Percentiles rank a stretch among this genome's conserved stretches.
Conservation (phyloP, 2,888 invertebrate genomes). For the Cantharis rufa region DNA sequence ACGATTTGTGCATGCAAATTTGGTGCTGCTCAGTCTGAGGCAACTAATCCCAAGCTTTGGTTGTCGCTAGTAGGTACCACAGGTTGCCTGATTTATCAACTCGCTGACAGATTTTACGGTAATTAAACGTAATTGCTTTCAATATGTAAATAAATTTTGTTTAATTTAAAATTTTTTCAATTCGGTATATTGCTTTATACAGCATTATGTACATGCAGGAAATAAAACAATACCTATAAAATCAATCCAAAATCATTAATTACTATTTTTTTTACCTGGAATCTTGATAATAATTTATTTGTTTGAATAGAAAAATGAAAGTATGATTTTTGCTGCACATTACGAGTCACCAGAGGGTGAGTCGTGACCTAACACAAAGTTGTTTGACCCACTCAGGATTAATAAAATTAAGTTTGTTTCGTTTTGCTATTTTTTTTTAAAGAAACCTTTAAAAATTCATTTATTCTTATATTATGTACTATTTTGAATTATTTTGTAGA, state of each 20-base stretch:
- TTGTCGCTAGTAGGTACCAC: conserved; percentile 34
- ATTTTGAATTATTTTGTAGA: too few relatives aligned
- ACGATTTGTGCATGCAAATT: conserved; percentile 38
- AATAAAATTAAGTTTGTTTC: too few relatives aligned
- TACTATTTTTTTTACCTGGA: too few relatives aligned
- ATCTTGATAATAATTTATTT: too few relatives aligned
- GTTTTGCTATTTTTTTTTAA: too few relatives aligned
- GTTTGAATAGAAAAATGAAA: too few relatives aligned
- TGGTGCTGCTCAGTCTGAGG: conserved; percentile 29
- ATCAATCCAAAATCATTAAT: not conserved
- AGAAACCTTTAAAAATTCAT: too few relatives aligned
- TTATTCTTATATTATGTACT: too few relatives aligned
- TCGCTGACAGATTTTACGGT: conserved; percentile 38
- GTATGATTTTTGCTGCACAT: too few relatives aligned
- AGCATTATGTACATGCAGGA: not conserved
- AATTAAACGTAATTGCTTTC: conserved; percentile 37
- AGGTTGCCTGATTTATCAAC: conserved; percentile 40
- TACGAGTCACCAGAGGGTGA: too few relatives aligned
- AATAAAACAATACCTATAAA: not conserved
- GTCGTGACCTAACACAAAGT: too few relatives aligned
- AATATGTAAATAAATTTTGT: conserved; percentile 30
- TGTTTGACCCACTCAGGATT: too few relatives aligned
- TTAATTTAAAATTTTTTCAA: not conserved
- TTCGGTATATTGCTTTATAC: not conserved
- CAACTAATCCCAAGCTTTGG: conserved; percentile 38